These are phyloP conservation scores for Cantharis nigra DNA, from an alignment of 2,888 invertebrate species.

Conservation along the genomic window DNA sequence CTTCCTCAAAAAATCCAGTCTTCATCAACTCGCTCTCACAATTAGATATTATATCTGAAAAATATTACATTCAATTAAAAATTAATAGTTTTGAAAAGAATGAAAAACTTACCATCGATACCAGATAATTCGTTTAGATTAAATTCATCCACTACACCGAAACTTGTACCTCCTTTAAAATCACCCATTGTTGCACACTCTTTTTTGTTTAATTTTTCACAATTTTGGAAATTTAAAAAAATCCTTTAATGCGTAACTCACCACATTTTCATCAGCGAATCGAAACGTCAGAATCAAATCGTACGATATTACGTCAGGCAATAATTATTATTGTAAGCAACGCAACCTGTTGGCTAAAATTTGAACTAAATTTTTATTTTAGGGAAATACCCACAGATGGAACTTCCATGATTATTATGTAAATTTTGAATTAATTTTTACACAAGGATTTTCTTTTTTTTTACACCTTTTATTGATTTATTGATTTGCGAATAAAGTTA, in stretches of 20 bases:
- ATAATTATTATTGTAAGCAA: neutral
- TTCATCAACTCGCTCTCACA: constrained; percentile 69
- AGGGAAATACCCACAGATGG: neutral
- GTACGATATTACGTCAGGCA: constrained; percentile 65
- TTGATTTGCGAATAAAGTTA: too few species aligned
- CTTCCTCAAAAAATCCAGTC: constrained; percentile 59
- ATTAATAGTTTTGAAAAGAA: neutral
- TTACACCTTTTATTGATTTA: too few species aligned
- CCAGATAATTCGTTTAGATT: constrained; percentile 70
- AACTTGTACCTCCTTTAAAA: constrained; percentile 49
- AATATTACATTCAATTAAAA: neutral
- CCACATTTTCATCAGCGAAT: constrained; percentile 59
- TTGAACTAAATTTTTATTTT: constrained; percentile 35
- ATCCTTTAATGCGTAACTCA: constrained; percentile 37
- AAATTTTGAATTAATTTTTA: neutral
- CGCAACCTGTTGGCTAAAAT: constrained; percentile 22
- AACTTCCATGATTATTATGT: neutral
- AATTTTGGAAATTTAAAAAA: constrained; percentile 41
- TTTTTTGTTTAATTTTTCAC: constrained; percentile 46
- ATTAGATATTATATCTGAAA: constrained; percentile 66
- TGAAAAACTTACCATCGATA: constrained; percentile 66
- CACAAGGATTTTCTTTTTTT: too few species aligned
- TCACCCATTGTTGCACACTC: constrained; percentile 46
- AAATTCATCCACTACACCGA: constrained; percentile 62
- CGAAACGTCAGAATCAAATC: constrained; percentile 57